Evolutionary conservation across 2,113 vertebrate species (phyloP), one percentile per base, ranked within the genome.

Genomic region (Motacilla tschutschensis): DNA sequence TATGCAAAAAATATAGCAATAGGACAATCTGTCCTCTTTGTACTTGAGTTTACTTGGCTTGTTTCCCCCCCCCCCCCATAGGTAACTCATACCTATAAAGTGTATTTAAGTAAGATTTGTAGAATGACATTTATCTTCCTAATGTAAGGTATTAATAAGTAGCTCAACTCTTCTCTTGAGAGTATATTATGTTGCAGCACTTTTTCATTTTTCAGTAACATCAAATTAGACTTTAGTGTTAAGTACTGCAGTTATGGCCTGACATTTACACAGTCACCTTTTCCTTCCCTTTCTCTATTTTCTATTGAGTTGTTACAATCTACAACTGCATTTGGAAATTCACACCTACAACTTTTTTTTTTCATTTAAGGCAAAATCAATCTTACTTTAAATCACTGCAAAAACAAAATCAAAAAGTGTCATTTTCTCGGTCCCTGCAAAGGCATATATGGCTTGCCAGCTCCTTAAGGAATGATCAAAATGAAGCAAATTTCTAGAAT

Each of bases 141-240:
- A 62, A 71, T 57, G 6, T 14, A 75, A 54, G 10, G 22, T 88
- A 64, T 58, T 79, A 47, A 7, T 36, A 88, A 83, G 72, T 51
- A 73, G 38, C 66, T 81, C 54, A 83, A 12, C 35, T 72, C n/a
- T 70, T 64, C 16, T 75, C 80, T 58, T 71, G 21, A 83, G 28
- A 35, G 15, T 50, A 40, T 57, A 83, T 15, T 60, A 46, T 16
- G 14, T 76, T 22, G 22, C 50, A 78, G 70, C 24, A 83, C 35
- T 89, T 79, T 83, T 81, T 58, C 18, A 78, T 60, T 87, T 91
- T 55, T 84, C 8, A 14, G 7, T 58, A 87, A 65, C 48, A 86
- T 70, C 55, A 81, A 76, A 92, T 70, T 86, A 89, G 89, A 72
- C 46, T 79, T 86, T 35, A 82, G 44, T 53, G 59, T 67, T 91